Base-by-base conservation (phyloP, 2,797 vertebrate species). In the Acanthurus lineatus region DNA sequence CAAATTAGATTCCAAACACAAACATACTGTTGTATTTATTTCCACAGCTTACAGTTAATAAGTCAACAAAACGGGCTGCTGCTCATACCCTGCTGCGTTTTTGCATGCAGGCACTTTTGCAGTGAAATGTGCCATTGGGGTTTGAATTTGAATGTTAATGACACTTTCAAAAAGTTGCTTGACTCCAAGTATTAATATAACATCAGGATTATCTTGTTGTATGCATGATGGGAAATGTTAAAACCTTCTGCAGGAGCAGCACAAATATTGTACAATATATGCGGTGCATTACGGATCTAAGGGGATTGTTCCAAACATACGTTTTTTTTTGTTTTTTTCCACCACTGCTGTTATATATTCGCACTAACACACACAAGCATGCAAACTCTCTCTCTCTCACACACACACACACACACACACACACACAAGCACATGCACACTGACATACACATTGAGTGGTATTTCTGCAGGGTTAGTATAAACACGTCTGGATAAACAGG, bases 401-500 rank as follows among this genome's bases (percentile, higher is more conserved):
- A 44, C 15, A 4, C 73, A 71, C 22, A 69, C 63, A 68, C 40
- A 66, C 9, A 35, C 54, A 35, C 22, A 44, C 15, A 4, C 73
- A 71, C 22, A 69, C 63, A 68, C 40, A 66, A 57, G 69, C 3
- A 59, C 28, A 48, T 49, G 69, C 40, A 69, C 63, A 70, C 38
- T 65, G 61, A 73, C 25, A 48, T 51, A 62, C 71, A 47, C 53
- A 54, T 15, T 47, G 72, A 82, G 79, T 83, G 80, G 76, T 86
- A 87, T 74, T 85, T 83, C 81, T 82, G 69, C 72, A 75, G 83
- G 70, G 82, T 81, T 77, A 66, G 85, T 84, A 78, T 92, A 90
- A 92, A 92, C 90, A 91, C 38, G 58, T 83, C 73, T 78, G 88
- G 71, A 89, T 92, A 91, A 93, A 92, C 91, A 92, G 89, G 89